phyloP scores from a whole-genome alignment of 2,888 invertebrate genomes.

The Chironomus tentans region DNA sequence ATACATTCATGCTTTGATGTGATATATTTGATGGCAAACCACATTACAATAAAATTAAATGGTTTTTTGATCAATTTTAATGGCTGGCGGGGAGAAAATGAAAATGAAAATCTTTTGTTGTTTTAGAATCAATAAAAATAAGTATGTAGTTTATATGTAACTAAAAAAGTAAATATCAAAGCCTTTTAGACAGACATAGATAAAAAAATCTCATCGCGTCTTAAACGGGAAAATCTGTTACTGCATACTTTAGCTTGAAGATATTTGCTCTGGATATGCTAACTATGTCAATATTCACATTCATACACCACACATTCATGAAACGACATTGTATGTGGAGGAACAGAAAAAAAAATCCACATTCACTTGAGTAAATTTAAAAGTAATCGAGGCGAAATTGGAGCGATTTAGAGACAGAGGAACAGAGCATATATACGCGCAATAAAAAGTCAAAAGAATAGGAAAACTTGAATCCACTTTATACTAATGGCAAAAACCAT shows the following conservation, averaged over 20 bases:
- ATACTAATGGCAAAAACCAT: background rate
- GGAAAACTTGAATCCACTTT: background rate
- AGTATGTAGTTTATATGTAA: no score
- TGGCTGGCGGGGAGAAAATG: background rate
- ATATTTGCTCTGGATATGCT: no score
- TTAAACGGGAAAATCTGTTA: no score
- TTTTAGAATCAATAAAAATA: no score
- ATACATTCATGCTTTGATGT: conserved; percentile 8
- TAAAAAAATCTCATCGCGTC: no score
- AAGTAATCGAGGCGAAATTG: background rate
- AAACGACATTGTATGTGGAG: no score
- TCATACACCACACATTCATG: background rate
- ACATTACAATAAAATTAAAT: conserved; percentile 24
- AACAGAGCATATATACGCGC: background rate
- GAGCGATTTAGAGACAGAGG: background rate
- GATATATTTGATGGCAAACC: conserved; percentile 21
- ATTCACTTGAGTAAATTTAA: background rate
- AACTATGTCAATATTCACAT: no score
- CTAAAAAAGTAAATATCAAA: no score
- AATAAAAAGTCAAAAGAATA: background rate
- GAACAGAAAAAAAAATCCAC: no score
- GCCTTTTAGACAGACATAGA: background rate
- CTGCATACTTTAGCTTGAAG: no score
- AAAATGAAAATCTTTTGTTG: no score
- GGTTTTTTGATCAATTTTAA: conserved; percentile 22